These are phyloP conservation scores for Pseudococcus viburni DNA, from an alignment of 2,888 invertebrate species.

Conservation along the genomic window DNA sequence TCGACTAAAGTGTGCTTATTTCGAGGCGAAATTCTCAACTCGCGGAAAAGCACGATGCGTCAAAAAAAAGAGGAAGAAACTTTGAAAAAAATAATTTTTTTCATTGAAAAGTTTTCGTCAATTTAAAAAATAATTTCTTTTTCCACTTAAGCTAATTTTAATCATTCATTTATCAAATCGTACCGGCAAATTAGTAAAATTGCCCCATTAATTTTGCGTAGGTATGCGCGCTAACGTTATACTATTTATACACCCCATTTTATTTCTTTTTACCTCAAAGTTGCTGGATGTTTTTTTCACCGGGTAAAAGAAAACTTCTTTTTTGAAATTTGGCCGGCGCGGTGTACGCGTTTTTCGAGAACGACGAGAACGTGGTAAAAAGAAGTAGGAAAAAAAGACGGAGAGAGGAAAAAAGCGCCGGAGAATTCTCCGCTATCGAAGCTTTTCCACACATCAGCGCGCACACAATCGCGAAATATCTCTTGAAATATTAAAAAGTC, in stretches of 20 bases:
- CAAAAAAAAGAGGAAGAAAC: neutral
- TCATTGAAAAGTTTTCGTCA: conserved; percentile 19
- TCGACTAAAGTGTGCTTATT: conserved; percentile 40
- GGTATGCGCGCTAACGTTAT: neutral
- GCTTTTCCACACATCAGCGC: conserved; percentile 46
- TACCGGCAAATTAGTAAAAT: conserved; percentile 22
- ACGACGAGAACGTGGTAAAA: neutral
- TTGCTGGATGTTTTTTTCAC: neutral
- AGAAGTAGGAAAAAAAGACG: neutral
- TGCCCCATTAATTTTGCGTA: neutral
- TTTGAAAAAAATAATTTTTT: conserved; percentile 11
- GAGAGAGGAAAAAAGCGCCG: neutral
- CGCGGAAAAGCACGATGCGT: neutral
- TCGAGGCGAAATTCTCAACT: neutral
- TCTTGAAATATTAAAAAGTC: conserved; percentile 53
- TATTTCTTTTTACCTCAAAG: neutral
- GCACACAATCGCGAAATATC: conserved; percentile 50
- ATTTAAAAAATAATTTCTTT: conserved; percentile 34
- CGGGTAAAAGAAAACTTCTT: neutral
- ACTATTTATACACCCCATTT: neutral
- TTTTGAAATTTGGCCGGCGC: neutral
- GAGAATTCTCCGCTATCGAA: conserved; percentile 17
- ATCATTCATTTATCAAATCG: conserved; percentile 26
- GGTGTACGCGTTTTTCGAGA: neutral
- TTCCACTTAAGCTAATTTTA: conserved; percentile 25